Evolutionary conservation across 1,140 invertebrate species (phyloP).

Genomic region (Ceratosolen solmsi): DNA sequence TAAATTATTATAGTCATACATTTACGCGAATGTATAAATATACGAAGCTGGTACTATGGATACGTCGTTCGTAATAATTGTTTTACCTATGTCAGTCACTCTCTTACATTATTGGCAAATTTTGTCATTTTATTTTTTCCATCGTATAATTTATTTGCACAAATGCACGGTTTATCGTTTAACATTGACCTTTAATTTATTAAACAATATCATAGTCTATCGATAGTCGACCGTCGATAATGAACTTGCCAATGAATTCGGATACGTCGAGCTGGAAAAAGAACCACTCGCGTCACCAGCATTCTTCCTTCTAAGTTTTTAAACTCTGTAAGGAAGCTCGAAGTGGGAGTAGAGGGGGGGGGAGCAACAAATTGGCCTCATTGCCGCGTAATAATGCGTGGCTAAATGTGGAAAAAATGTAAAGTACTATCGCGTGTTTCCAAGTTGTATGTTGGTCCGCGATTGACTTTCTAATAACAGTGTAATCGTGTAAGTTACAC

Average conservation of each 20-base stretch:
- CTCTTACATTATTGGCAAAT: too few species aligned
- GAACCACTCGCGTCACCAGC: neutral
- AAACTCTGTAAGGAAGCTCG: slow-evolving; percentile 2
- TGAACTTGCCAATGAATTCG: neutral
- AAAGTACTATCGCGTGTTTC: slow-evolving; percentile 42
- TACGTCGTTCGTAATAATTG: too few species aligned
- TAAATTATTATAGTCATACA: too few species aligned
- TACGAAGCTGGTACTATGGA: too few species aligned
- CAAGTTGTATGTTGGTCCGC: slow-evolving; percentile 8
- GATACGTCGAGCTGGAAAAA: neutral
- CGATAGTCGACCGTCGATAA: neutral
- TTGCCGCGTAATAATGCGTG: slow-evolving; percentile 7
- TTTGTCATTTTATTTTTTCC: too few species aligned
- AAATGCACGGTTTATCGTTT: too few species aligned
- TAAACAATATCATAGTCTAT: neutral
- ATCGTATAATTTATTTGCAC: too few species aligned
- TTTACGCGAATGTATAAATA: too few species aligned
- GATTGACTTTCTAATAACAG: slow-evolving; percentile 45
- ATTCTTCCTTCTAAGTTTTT: slow-evolving; percentile 15
- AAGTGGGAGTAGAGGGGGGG: neutral
- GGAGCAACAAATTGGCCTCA: neutral
- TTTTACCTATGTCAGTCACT: too few species aligned
- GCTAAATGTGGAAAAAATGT: slow-evolving; percentile 32
- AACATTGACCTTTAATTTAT: too few species aligned
- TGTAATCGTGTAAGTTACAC: slow-evolving; percentile 46